A percentile compares a stretch with the other conserved stretches of the same genome.
Evolutionary conservation across 2,797 vertebrate genomes (phyloP).

Genomic region (Lacerta agilis): DNA sequence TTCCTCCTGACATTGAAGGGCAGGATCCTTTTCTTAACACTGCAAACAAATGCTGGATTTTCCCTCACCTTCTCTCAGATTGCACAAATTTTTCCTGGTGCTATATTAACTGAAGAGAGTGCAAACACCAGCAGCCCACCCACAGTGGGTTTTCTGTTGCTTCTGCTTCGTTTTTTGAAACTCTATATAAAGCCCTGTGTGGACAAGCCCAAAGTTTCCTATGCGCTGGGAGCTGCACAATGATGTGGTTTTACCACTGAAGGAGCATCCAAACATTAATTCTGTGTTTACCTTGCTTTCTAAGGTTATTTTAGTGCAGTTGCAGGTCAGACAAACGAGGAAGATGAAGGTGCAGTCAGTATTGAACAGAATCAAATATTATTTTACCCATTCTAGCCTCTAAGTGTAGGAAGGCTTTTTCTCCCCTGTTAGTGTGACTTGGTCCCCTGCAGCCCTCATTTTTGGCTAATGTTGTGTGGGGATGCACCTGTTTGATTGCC

Average conservation of each 20-base stretch:
- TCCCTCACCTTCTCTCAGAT: too few relatives aligned
- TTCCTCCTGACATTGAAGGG: background rate
- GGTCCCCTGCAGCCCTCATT: background rate
- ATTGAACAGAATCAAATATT: background rate
- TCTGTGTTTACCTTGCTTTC: background rate
- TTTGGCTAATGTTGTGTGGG: background rate
- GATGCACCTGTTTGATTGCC: too few relatives aligned
- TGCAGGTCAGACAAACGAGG: background rate
- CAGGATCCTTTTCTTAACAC: too few relatives aligned
- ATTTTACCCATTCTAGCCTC: background rate
- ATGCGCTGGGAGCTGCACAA: background rate
- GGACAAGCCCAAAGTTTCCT: background rate
- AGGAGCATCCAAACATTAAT: background rate
- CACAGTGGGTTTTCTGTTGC: too few relatives aligned
- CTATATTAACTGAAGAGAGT: too few relatives aligned
- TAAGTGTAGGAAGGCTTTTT: background rate
- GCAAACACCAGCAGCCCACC: too few relatives aligned
- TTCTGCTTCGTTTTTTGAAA: too few relatives aligned
- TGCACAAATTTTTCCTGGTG: too few relatives aligned
- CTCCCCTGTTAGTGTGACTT: background rate
- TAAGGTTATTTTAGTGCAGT: background rate
- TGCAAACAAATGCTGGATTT: too few relatives aligned
- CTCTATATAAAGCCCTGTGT: too few relatives aligned
- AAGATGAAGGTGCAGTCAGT: background rate
- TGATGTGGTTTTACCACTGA: background rate